Conservation (phyloP, 1,140 invertebrate genomes). For the Drosophila burlai region DNA sequence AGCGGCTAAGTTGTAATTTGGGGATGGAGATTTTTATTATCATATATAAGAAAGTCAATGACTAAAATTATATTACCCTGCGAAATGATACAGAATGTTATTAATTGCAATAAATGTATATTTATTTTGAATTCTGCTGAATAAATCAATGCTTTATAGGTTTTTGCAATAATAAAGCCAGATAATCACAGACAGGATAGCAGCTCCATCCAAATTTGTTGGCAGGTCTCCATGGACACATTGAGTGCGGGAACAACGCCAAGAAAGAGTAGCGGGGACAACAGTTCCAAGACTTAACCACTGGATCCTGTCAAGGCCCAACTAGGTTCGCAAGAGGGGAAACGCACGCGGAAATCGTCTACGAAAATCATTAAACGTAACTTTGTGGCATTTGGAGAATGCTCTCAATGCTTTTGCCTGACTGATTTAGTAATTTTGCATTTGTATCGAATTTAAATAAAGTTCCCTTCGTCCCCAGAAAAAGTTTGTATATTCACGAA, state of each 20-base stretch:
- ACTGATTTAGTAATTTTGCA: conserved; percentile 54
- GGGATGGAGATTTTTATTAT: too few species aligned
- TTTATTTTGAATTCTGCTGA: too few species aligned
- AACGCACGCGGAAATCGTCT: conserved; percentile 33
- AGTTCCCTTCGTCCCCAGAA: conserved; percentile 23
- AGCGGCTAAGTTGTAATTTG: too few species aligned
- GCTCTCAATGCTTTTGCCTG: conserved; percentile 44
- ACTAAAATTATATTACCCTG: too few species aligned
- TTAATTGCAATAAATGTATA: too few species aligned
- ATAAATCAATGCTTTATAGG: background rate
- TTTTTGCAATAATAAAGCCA: background rate
- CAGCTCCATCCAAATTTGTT: conserved; percentile 12
- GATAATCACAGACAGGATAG: conserved; percentile 23
- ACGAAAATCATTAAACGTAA: conserved; percentile 64
- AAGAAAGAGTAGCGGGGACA: conserved; percentile 8
- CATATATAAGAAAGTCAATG: too few species aligned
- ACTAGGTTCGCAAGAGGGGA: conserved; percentile 27
- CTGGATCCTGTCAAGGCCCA: conserved; percentile 33
- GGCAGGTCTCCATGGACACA: conserved; percentile 70
- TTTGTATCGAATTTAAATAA: conserved; percentile 68
- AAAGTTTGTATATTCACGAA: conserved; percentile 69
- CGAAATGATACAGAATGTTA: too few species aligned
- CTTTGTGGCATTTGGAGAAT: conserved; percentile 32
- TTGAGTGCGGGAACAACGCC: conserved; percentile 37
- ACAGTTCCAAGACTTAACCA: conserved; percentile 33